Evolutionary conservation across 2,797 vertebrate genomes (phyloP).

Genomic region (Morelia viridis): DNA sequence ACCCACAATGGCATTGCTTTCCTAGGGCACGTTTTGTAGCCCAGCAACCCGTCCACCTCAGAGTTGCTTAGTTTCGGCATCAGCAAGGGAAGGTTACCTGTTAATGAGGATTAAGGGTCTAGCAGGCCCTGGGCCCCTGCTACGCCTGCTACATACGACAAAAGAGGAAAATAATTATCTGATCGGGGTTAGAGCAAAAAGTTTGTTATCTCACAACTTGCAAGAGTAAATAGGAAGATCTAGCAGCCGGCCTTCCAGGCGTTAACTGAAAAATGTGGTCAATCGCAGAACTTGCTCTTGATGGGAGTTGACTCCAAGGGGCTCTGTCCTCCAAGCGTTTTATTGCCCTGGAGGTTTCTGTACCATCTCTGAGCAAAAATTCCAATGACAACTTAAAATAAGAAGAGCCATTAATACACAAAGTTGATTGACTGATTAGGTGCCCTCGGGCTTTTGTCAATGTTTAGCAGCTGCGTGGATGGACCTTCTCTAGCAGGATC

Average conservation of each 20-base stretch:
- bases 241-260: neutral
- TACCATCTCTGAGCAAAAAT: too few relatives aligned
- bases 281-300: neutral
- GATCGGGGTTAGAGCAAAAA: neutral
- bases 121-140: too few relatives aligned
- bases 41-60: neutral
- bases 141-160: neutral
- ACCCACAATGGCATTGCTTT: neutral
- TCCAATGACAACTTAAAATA: neutral
- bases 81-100: neutral
- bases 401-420: neutral
- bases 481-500: neutral
- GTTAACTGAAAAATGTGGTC: neutral
- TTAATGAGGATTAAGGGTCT: neutral
- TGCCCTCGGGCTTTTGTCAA: neutral
- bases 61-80: neutral
- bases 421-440: neutral
- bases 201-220: neutral
- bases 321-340: accelerated
- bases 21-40: neutral
- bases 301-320: accelerated
- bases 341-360: too few relatives aligned
- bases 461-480: neutral
- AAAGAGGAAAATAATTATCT: neutral
- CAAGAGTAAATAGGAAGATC: neutral